Conservation (phyloP, 2,113 vertebrate species). For the human (Homo sapiens) region DNA sequence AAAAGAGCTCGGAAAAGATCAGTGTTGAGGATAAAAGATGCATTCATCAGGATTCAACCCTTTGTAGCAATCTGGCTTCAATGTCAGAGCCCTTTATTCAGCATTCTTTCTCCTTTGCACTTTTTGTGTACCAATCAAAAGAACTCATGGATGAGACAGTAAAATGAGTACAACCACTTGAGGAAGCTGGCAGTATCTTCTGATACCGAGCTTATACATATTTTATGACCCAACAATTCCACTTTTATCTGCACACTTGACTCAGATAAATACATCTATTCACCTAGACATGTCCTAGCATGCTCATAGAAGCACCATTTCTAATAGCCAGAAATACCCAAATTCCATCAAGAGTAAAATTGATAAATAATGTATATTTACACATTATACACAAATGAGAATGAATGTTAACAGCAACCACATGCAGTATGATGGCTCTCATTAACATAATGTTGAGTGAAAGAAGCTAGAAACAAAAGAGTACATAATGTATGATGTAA, state of each 20-base stretch:
- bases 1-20: neutral
- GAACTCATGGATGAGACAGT: neutral
- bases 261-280: neutral
- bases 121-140: neutral
- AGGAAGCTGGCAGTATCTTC: neutral
- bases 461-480: neutral
- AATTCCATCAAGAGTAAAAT: neutral
- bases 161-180: neutral
- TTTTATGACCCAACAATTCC: neutral
- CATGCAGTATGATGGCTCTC: neutral
- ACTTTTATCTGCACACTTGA: neutral
- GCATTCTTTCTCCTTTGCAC: neutral
- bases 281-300: neutral
- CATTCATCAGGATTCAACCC: neutral
- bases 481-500: neutral
- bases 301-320: neutral
- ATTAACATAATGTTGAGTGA: constrained; percentile 1
- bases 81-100: neutral
- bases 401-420: neutral
- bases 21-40: neutral
- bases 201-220: neutral
- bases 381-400: neutral
- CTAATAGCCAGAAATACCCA: neutral
- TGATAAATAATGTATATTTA: neutral
- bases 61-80: neutral